A percentile compares a stretch with the other conserved stretches of the same genome.
phyloP scores from a whole-genome alignment of 2,797 vertebrate species.

The Rhynchonycteris naso region DNA sequence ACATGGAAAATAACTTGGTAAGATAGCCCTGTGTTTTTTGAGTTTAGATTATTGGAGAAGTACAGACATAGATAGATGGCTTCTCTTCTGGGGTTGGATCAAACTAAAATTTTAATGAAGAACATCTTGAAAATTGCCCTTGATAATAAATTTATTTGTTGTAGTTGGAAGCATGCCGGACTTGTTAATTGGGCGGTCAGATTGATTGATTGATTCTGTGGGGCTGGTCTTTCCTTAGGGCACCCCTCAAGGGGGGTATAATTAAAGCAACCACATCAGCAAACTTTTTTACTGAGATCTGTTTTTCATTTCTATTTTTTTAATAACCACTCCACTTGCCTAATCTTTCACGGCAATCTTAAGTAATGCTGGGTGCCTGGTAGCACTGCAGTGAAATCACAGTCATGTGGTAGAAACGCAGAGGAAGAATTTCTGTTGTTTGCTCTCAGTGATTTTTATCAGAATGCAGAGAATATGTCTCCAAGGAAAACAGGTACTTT shows the following conservation, averaged over 20 bases:
- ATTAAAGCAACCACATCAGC: not conserved
- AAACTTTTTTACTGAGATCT: not conserved
- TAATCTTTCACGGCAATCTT: conserved; percentile 55
- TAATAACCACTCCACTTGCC: not conserved
- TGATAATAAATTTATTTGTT: conserved; percentile 38
- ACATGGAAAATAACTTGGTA: not conserved
- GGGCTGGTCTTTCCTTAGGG: not conserved
- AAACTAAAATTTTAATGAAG: not conserved
- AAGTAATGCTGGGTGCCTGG: not conserved
- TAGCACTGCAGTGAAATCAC: not conserved
- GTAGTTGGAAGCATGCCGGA: conserved; percentile 34
- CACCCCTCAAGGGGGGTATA: not conserved
- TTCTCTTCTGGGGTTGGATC: not conserved
- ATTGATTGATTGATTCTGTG: conserved; percentile 43
- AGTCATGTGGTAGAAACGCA: not conserved
- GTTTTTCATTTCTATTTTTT: conserved; percentile 34
- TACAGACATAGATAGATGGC: not conserved
- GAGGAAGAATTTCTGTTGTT: not conserved
- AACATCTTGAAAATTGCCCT: conserved; percentile 53
- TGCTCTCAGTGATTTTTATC: conserved; percentile 16
- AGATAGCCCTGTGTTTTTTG: not conserved
- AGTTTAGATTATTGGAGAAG: not conserved
- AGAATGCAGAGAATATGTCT: not conserved
- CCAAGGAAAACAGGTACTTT: not conserved
- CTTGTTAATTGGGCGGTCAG: conserved; percentile 26